Evolutionary conservation across 2,888 invertebrate species (phyloP).

Genomic region (Harmothoe impar): DNA sequence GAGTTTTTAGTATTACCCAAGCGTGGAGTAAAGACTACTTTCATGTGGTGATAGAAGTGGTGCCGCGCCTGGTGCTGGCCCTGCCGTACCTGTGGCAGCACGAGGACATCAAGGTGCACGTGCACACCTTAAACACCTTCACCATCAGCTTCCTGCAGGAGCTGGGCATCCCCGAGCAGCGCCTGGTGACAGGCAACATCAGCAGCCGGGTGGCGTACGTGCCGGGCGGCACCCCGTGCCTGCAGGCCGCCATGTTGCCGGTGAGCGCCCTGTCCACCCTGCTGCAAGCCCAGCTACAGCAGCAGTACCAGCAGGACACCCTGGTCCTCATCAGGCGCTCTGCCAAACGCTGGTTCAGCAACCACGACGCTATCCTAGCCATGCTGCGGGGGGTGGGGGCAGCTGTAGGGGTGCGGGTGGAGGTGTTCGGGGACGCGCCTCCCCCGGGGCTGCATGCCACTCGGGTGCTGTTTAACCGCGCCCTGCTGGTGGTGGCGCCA

Average conservation of each 20-base stretch:
- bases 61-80: conserved; percentile 58
- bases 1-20: conserved; percentile 61
- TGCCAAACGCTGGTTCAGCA: conserved; percentile 43
- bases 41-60: conserved; percentile 57
- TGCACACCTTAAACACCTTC: not conserved
- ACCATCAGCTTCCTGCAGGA: not conserved
- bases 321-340: conserved; percentile 64
- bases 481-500: no score
- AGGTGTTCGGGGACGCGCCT: conserved; percentile 63
- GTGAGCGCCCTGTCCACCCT: no score
- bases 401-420: conserved; percentile 40
- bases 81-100: conserved; percentile 50
- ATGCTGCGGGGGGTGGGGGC: not conserved
- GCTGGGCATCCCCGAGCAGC: not conserved
- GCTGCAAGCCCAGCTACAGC: not conserved
- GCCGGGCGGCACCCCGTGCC: not conserved
- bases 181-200: not conserved
- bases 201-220: not conserved
- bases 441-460: conserved; percentile 53
- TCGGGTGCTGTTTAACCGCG: no score
- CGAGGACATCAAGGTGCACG: conserved; percentile 59
- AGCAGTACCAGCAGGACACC: not conserved
- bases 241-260: not conserved
- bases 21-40: conserved; percentile 54
- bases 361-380: conserved; percentile 50